Percentiles rank a stretch among this genome's conserved stretches.
phyloP scores from a whole-genome alignment of 2,113 vertebrate species.

The Dromaius novaehollandiae region DNA sequence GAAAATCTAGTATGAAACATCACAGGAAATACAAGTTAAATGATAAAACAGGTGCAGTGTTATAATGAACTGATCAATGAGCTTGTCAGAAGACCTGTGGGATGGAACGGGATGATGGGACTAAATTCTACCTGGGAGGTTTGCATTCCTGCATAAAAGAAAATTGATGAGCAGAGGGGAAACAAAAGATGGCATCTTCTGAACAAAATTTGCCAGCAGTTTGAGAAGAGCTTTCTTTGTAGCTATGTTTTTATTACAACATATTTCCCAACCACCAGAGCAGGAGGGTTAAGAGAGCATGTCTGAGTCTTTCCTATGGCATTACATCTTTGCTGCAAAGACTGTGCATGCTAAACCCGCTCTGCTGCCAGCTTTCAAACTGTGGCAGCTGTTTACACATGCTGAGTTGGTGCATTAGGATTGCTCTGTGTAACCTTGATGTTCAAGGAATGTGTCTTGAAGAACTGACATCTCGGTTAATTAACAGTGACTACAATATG shows the following conservation, averaged over 20 bases:
- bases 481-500: neutral
- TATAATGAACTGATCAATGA: neutral
- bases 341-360: fast-evolving
- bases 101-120: neutral
- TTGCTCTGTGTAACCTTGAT: neutral
- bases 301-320: neutral
- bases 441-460: neutral
- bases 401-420: neutral
- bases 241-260: neutral
- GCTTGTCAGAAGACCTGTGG: neutral
- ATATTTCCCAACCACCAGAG: neutral
- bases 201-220: neutral
- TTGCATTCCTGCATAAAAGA: neutral
- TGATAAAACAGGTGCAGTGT: fast-evolving
- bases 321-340: neutral
- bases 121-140: neutral
- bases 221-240: neutral
- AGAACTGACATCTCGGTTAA: neutral
- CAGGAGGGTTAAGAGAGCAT: neutral
- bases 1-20: neutral
- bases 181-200: neutral
- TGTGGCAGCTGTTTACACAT: no score
- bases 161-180: neutral
- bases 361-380: neutral
- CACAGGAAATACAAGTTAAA: neutral